phyloP scores from a whole-genome alignment of 1,140 invertebrate genomes.

The Heliconius eleuchia region DNA sequence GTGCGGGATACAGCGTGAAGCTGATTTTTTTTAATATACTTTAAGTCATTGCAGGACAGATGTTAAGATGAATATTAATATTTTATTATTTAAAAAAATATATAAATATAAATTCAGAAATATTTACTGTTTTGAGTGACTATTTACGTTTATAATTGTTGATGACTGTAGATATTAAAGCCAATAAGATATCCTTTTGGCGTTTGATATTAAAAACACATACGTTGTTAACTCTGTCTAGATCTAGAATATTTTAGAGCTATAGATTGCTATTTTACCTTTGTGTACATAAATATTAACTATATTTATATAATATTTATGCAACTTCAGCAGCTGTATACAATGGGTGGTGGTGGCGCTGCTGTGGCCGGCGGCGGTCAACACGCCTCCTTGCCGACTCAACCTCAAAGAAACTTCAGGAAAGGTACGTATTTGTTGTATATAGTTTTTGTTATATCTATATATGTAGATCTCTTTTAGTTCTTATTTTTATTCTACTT shows the following conservation, averaged over 20 bases:
- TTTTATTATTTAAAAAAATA: too few relatives aligned
- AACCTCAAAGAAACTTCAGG: constrained; percentile 73
- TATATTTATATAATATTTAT: neutral
- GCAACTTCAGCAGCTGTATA: constrained; percentile 48
- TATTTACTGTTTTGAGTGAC: too few relatives aligned
- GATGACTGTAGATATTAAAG: neutral
- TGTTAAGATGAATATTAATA: too few relatives aligned
- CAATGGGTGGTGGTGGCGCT: constrained; percentile 63
- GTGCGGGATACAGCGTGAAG: too few relatives aligned
- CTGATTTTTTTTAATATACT: too few relatives aligned
- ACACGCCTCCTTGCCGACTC: constrained; percentile 57
- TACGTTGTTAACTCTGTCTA: neutral
- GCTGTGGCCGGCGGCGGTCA: constrained; percentile 63
- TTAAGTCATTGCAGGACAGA: too few relatives aligned
- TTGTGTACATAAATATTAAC: neutral
- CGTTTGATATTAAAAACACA: neutral
- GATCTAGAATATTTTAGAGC: neutral
- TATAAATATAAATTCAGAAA: too few relatives aligned
- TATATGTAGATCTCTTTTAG: too few relatives aligned
- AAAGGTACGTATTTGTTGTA: constrained; percentile 57
- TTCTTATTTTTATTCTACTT: too few relatives aligned
- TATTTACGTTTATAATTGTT: too few relatives aligned
- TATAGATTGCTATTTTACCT: neutral
- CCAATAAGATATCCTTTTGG: neutral
- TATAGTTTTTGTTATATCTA: neutral